Percentiles rank a stretch among this genome's conserved stretches.
These are phyloP conservation scores for Heliconius nattereri DNA, from an alignment of 1,140 invertebrate species.

Conservation along the genomic window DNA sequence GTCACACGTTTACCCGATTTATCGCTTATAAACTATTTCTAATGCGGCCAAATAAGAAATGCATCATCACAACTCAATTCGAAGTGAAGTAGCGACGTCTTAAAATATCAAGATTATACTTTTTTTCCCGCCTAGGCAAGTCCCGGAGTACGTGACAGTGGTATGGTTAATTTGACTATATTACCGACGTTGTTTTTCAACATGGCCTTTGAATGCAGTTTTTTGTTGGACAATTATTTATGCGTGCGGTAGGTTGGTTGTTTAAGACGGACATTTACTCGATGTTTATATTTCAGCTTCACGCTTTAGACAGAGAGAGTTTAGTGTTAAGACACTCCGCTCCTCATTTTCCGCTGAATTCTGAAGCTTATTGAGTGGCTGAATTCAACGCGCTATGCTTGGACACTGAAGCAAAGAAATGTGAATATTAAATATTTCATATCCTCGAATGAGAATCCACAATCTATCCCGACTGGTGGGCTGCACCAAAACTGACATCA, in stretches of 20 bases:
- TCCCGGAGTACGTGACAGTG: conserved; percentile 62
- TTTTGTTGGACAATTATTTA: conserved; percentile 54
- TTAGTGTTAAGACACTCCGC: no score
- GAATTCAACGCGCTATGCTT: no score
- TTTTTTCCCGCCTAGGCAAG: conserved; percentile 49
- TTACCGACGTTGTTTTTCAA: conserved; percentile 61
- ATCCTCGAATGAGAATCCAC: no score
- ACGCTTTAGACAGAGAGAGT: no score
- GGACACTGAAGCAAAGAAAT: no score
- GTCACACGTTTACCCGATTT: conserved; percentile 51
- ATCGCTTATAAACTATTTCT: conserved; percentile 44
- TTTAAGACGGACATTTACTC: conserved; percentile 19
- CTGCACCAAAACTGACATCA: no score
- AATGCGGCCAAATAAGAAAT: conserved; percentile 27
- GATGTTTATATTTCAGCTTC: neutral
- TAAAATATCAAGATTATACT: conserved; percentile 46
- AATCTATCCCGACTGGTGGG: no score
- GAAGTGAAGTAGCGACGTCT: conserved; percentile 17
- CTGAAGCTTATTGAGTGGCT: no score
- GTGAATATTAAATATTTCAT: no score
- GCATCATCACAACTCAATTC: conserved; percentile 1
- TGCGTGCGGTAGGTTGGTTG: conserved; percentile 70
- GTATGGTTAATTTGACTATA: conserved; percentile 65
- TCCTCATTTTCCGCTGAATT: no score
- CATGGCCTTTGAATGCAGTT: conserved; percentile 40